phyloP scores from a whole-genome alignment of 2,797 vertebrate species.

The Anabacerthia variegaticeps region DNA sequence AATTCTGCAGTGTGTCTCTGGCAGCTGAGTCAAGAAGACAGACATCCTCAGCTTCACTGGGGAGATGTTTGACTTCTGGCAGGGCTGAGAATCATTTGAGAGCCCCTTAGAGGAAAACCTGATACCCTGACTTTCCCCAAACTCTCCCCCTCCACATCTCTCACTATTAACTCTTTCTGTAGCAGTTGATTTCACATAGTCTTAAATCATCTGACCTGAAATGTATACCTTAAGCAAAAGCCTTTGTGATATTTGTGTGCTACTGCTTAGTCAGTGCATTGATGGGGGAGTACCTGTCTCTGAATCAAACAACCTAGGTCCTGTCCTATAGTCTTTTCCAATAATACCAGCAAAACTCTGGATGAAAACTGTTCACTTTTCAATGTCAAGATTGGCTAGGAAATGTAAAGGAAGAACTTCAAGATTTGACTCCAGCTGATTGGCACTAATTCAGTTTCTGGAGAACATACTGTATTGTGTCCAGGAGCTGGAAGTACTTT shows the following conservation, averaged over 20 bases:
- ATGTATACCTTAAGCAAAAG: background rate
- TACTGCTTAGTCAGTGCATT: background rate
- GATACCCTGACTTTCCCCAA: constrained; percentile 22
- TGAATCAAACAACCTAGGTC: background rate
- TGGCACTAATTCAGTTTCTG: background rate
- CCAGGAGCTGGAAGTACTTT: background rate
- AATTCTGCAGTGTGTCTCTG: constrained; percentile 47
- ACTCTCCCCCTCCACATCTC: background rate
- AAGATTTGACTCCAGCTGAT: background rate
- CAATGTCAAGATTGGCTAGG: background rate
- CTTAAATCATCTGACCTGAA: background rate
- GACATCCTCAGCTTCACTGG: background rate
- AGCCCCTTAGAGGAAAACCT: constrained; percentile 38
- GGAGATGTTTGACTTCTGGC: constrained; percentile 15
- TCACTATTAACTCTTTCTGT: constrained; percentile 34
- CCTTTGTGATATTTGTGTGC: background rate
- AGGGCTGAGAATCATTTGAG: constrained; percentile 27
- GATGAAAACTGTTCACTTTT: background rate
- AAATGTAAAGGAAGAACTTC: background rate
- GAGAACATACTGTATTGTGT: background rate
- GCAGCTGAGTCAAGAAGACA: constrained; percentile 40
- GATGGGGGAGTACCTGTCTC: background rate
- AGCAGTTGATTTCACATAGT: background rate
- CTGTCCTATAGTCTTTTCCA: background rate
- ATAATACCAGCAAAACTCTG: background rate